These are phyloP conservation scores for Holothuria glaberrima DNA, from an alignment of 35 echinoderm and acorn worm genomes.

Conservation along the genomic window DNA sequence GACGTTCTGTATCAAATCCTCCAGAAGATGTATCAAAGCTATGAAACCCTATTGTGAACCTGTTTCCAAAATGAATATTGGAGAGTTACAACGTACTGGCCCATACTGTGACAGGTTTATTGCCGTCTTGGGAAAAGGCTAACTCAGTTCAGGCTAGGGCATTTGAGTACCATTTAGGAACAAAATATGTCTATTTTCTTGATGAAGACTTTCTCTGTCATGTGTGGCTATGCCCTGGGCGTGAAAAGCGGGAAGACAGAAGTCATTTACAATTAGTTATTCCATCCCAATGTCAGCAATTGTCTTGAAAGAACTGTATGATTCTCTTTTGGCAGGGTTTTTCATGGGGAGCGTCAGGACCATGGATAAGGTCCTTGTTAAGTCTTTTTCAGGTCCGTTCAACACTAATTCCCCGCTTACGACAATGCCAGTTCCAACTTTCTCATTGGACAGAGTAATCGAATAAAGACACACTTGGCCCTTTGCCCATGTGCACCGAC, in stretches of 20 bases:
- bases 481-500: constrained; percentile 45
- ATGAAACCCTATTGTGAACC: neutral
- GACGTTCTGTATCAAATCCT: neutral
- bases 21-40: neutral
- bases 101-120: neutral
- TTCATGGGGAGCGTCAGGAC: constrained; percentile 63
- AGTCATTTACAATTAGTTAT: constrained; percentile 62
- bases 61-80: neutral
- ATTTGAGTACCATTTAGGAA: constrained; percentile 6
- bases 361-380: constrained; percentile 58
- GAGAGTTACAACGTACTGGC: neutral
- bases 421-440: constrained; percentile 59
- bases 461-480: constrained; percentile 66
- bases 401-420: constrained; percentile 36
- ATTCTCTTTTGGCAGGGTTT: constrained; percentile 63
- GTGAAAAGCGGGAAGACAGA: constrained; percentile 18
- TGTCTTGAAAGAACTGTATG: constrained; percentile 54
- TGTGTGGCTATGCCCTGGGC: constrained; percentile 53
- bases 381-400: constrained; percentile 42
- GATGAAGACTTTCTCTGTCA: constrained; percentile 55
- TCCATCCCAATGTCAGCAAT: neutral
- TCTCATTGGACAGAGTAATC: constrained; percentile 55
- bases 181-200: constrained; percentile 47
- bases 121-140: neutral
- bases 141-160: neutral